Evolutionary conservation across 2,888 invertebrate genomes (phyloP).

Genomic region (Amphipyra tragopoginis): DNA sequence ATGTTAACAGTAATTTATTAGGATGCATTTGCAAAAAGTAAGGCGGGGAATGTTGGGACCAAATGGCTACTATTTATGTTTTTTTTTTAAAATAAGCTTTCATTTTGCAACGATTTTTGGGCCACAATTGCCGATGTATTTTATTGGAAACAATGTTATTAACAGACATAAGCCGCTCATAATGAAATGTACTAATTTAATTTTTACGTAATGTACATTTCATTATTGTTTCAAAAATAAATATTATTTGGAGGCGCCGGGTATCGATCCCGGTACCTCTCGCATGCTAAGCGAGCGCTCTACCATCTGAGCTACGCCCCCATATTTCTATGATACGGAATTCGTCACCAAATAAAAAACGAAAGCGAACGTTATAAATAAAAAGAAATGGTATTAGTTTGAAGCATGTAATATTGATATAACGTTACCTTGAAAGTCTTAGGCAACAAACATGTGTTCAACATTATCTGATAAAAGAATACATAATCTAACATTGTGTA

Average conservation of each 20-base stretch:
- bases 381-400: conserved; percentile 7
- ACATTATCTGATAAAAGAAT: conserved; percentile 36
- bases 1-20: conserved; percentile 2
- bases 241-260: conserved; percentile 84
- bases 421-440: conserved; percentile 37
- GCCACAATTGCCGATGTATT: too few species aligned
- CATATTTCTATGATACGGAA: conserved; percentile 40
- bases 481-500: conserved; percentile 2
- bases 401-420: conserved; percentile 29
- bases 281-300: conserved; percentile 90
- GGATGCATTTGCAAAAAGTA: too few species aligned
- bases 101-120: too few species aligned
- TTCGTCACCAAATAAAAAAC: conserved; percentile 1
- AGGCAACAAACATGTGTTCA: conserved; percentile 21
- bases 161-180: too few species aligned
- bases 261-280: conserved; percentile 90
- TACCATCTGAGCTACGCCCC: conserved; percentile 91
- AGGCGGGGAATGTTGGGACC: too few species aligned
- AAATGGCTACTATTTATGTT: too few species aligned
- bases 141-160: too few species aligned
- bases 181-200: too few species aligned
- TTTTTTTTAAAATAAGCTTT: too few species aligned
- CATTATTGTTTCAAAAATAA: neutral
- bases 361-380: conserved; percentile 26
- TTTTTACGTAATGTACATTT: too few species aligned